A percentile compares a stretch with the other conserved stretches of the same genome.
phyloP scores from a whole-genome alignment of 2,888 invertebrate species.

The Chaetoderma sp. region DNA sequence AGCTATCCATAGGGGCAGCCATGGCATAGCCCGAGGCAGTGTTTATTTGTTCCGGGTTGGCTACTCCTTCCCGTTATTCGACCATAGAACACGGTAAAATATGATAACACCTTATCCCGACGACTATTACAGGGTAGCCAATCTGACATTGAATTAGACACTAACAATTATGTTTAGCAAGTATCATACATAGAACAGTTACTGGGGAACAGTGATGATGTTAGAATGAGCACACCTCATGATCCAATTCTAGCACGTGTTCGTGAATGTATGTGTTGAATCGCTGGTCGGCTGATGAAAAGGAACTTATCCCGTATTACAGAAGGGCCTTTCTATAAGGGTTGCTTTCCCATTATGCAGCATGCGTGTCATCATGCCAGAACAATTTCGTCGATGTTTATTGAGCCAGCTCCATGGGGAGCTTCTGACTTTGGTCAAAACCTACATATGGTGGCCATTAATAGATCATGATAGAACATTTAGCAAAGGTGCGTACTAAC shows the following conservation, averaged over 20 bases:
- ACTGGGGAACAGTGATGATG: background rate
- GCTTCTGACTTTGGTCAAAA: slow-evolving; percentile 70
- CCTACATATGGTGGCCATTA: no score
- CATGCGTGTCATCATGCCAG: slow-evolving; percentile 1
- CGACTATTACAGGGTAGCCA: background rate
- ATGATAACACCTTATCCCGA: slow-evolving; percentile 6
- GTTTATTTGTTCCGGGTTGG: no score
- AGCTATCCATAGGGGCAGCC: no score
- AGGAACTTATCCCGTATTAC: background rate
- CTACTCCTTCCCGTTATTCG: no score
- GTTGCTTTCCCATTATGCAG: background rate
- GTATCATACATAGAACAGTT: background rate
- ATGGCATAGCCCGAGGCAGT: no score
- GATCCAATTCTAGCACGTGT: background rate
- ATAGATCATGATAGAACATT: background rate
- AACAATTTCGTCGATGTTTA: background rate
- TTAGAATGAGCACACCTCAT: background rate
- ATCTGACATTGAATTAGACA: background rate
- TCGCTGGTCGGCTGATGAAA: background rate
- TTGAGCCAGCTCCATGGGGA: background rate
- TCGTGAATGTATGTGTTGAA: no score
- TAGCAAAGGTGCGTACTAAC: slow-evolving; percentile 1
- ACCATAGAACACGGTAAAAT: no score
- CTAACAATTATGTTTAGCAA: slow-evolving; percentile 10
- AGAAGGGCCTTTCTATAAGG: background rate